phyloP scores from a whole-genome alignment of 1,140 invertebrate genomes.

The Drosophila lacertosa region DNA sequence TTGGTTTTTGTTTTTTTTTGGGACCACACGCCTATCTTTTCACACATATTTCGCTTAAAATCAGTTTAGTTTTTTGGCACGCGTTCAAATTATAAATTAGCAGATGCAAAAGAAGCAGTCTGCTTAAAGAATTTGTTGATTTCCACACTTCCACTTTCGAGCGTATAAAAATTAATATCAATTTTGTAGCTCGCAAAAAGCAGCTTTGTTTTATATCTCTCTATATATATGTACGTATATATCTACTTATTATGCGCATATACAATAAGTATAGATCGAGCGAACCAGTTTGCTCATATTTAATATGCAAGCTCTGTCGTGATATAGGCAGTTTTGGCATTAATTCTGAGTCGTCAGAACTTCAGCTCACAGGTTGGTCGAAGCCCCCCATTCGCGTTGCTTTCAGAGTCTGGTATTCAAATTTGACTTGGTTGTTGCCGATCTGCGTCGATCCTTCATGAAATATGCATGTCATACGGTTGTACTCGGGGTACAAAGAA shows the following conservation, averaged over 20 bases:
- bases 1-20: slow-evolving; percentile 1
- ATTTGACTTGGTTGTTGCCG: slow-evolving; percentile 10
- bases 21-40: slow-evolving; percentile 15
- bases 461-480: slow-evolving; percentile 50
- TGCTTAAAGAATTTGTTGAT: slow-evolving; percentile 2
- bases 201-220: slow-evolving; percentile 1
- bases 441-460: slow-evolving; percentile 38
- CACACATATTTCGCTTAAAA: slow-evolving; percentile 26
- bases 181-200: slow-evolving; percentile 5
- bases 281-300: slow-evolving; percentile 42
- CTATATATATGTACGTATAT: neutral
- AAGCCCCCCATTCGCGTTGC: neutral
- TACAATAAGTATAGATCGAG: slow-evolving; percentile 10
- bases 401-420: slow-evolving; percentile 18
- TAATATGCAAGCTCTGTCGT: slow-evolving; percentile 37
- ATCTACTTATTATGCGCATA: slow-evolving; percentile 12
- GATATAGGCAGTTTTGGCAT: slow-evolving; percentile 29
- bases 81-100: slow-evolving; percentile 48
- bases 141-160: slow-evolving; percentile 12
- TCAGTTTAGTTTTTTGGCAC: slow-evolving; percentile 52
- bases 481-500: slow-evolving; percentile 23
- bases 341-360: slow-evolving; percentile 11
- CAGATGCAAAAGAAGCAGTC: slow-evolving; percentile 10
- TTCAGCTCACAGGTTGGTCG: neutral
- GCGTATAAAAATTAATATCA: slow-evolving; percentile 14